Percentiles rank a stretch among this genome's conserved stretches.
Evolutionary conservation across 2,797 vertebrate genomes (phyloP).

Genomic region (Lepus oiostolus): DNA sequence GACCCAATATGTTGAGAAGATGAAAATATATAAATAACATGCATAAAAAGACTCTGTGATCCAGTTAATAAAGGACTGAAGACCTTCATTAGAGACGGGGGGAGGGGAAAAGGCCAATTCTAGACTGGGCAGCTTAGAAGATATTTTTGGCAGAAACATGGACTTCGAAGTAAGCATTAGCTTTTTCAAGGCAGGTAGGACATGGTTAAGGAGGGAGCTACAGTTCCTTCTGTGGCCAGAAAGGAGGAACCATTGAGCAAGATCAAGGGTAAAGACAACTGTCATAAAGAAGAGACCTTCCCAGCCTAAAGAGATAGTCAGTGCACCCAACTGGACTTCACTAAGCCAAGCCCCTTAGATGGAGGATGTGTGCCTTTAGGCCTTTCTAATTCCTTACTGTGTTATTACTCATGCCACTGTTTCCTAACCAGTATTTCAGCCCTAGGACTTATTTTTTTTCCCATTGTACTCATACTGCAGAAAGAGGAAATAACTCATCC

Average conservation of each 20-base stretch:
- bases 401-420: constrained; percentile 62
- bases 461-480: constrained; percentile 77
- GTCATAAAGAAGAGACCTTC: neutral
- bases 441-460: constrained; percentile 60
- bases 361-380: neutral
- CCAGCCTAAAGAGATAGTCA: neutral
- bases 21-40: neutral
- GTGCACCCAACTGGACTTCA: neutral
- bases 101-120: neutral
- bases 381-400: neutral
- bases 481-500: constrained; percentile 87
- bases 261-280: neutral
- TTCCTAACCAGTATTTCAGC: constrained; percentile 74
- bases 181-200: neutral
- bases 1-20: constrained; percentile 6
- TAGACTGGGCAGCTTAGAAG: neutral
- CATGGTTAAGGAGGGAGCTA: neutral
- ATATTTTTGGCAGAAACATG: constrained; percentile 47
- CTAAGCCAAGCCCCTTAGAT: neutral
- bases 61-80: neutral
- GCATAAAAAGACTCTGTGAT: neutral
- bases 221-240: neutral
- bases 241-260: neutral
- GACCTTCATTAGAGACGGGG: neutral
- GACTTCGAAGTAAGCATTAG: constrained; percentile 18